Evolutionary conservation across 2,113 vertebrate species (phyloP).

Genomic region (Circaetus cinerascens): DNA sequence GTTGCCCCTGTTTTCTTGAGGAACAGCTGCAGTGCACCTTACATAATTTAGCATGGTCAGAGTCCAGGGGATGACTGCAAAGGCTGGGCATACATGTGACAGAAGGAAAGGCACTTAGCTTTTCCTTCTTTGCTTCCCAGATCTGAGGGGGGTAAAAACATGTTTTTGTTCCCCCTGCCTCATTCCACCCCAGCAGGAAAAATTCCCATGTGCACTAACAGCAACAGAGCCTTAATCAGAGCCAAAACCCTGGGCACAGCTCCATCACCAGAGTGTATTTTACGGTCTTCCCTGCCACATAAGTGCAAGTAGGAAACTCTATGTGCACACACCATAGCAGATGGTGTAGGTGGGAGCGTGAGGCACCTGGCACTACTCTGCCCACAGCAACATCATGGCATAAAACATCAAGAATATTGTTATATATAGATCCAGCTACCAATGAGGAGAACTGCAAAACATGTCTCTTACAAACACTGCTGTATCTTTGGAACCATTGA

Average conservation of each 20-base stretch:
- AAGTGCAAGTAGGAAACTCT: not conserved
- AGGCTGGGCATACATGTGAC: not conserved
- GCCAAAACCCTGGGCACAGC: not conserved
- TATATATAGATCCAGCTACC: not conserved
- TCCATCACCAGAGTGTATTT: not conserved
- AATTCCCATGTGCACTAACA: not conserved
- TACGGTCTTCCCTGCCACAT: not conserved
- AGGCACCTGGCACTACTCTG: not conserved
- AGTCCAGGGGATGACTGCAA: not conserved
- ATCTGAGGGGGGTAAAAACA: not conserved
- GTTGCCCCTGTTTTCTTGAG: not conserved
- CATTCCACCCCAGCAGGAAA: not conserved
- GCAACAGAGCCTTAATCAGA: not conserved
- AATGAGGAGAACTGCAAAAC: not conserved
- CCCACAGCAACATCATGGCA: not conserved
- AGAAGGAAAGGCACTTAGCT: not conserved
- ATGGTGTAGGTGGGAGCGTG: not conserved
- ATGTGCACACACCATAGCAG: not conserved
- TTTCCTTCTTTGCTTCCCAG: not conserved
- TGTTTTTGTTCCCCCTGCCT: not conserved
- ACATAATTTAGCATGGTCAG: not conserved
- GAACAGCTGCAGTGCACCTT: not conserved
- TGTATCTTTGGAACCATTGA: not conserved
- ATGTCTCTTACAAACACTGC: not conserved
- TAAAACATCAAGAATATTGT: not conserved